Percentiles rank a stretch among this genome's conserved stretches.
Conservation (phyloP, 2,888 invertebrate genomes). For the Dicranocentrus wangi region DNA sequence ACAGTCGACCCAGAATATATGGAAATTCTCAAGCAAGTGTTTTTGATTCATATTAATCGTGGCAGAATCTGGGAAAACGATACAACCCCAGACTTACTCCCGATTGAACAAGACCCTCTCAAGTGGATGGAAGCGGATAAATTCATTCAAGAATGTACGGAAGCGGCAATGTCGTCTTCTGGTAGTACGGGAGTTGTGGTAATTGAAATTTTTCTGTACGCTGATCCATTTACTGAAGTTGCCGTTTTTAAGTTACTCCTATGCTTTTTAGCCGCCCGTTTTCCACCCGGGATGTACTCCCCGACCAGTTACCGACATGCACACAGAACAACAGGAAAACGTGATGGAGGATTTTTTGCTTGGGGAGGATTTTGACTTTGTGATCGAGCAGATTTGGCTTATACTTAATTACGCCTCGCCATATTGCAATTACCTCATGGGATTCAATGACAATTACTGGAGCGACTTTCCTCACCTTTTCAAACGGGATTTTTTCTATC, state of each 20-base stretch:
- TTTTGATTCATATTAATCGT: slow-evolving; percentile 10
- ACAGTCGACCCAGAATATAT: not conserved
- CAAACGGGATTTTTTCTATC: slow-evolving; percentile 45
- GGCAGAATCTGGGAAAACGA: slow-evolving; percentile 30
- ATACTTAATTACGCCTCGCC: slow-evolving; percentile 46
- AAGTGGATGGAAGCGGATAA: slow-evolving; percentile 21
- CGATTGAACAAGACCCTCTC: slow-evolving; percentile 14
- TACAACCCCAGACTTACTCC: not conserved
- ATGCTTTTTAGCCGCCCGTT: not conserved
- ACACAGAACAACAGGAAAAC: no score
- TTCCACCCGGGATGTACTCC: not conserved
- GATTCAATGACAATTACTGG: slow-evolving; percentile 41
- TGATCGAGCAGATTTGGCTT: slow-evolving; percentile 55
- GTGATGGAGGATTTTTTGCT: slow-evolving; percentile 35
- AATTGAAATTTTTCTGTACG: no score
- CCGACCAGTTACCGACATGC: no score
- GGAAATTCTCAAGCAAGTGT: slow-evolving; percentile 19
- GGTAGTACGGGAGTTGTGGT: no score
- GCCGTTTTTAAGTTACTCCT: not conserved
- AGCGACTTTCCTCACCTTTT: slow-evolving; percentile 29
- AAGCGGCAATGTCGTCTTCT: no score
- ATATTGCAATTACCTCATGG: slow-evolving; percentile 16
- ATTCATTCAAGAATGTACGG: not conserved
- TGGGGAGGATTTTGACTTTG: slow-evolving; percentile 39
- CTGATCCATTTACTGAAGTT: no score